phyloP scores from a whole-genome alignment of 2,888 invertebrate species.

The Machimus rusticus region DNA sequence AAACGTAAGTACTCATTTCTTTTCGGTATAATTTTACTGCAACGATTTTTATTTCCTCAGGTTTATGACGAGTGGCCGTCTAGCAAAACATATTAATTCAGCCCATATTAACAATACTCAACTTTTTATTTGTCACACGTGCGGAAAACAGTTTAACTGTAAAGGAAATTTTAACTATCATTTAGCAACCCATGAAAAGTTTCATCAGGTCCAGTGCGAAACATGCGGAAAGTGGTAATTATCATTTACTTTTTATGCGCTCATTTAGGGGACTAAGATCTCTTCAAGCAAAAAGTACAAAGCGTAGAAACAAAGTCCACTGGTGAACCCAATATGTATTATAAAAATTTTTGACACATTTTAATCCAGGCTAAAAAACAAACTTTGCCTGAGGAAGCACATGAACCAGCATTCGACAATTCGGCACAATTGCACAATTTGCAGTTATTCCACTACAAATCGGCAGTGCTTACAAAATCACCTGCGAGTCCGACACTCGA shows the following conservation, averaged over 20 bases:
- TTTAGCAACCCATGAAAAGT: slow-evolving; percentile 50
- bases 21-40: not conserved
- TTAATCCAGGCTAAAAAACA: slow-evolving; percentile 48
- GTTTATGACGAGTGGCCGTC: slow-evolving; percentile 45
- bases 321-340: not conserved
- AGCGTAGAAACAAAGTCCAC: no score
- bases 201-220: slow-evolving; percentile 49
- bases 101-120: slow-evolving; percentile 44
- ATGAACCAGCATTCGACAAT: slow-evolving; percentile 48
- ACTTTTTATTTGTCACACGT: slow-evolving; percentile 49
- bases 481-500: slow-evolving; percentile 47
- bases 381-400: slow-evolving; percentile 49
- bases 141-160: slow-evolving; percentile 49
- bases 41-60: not conserved
- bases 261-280: not conserved
- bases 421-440: slow-evolving; percentile 44
- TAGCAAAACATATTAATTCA: slow-evolving; percentile 47
- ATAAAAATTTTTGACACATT: not conserved
- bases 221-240: slow-evolving; percentile 49
- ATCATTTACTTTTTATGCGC: not conserved
- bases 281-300: not conserved
- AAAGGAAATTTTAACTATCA: slow-evolving; percentile 50
- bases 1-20: slow-evolving; percentile 43
- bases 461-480: slow-evolving; percentile 48
- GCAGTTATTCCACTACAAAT: slow-evolving; percentile 48